Evolutionary conservation across 1,140 invertebrate species (phyloP).

Genomic region (Neodiprion lecontei): DNA sequence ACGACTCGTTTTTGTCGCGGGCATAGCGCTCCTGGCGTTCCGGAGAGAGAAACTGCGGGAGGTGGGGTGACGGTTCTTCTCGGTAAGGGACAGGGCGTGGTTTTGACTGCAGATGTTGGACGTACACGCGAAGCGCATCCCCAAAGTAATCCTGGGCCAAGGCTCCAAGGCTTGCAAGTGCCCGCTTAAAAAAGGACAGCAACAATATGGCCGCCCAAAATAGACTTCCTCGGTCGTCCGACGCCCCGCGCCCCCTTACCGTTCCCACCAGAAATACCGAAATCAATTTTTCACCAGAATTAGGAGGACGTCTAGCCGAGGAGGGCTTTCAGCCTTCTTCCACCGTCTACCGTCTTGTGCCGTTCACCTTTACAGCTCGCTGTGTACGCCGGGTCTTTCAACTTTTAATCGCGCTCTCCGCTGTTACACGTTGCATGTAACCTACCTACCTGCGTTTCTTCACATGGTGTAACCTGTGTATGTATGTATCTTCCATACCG

Average conservation of each 20-base stretch:
- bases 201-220: not conserved
- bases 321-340: not conserved
- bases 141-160: not conserved
- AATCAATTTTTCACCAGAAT: not conserved
- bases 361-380: not conserved
- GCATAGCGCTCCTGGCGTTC: not conserved
- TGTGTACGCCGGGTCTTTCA: not conserved
- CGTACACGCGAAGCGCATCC: conserved; percentile 22
- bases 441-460: no score
- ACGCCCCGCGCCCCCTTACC: not conserved
- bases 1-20: not conserved
- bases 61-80: not conserved
- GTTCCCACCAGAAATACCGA: not conserved
- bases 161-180: no score
- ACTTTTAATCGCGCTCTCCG: not conserved
- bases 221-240: not conserved
- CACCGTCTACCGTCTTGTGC: not conserved
- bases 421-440: no score
- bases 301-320: not conserved
- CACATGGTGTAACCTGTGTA: no score
- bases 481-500: no score
- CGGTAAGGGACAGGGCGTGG: conserved; percentile 47
- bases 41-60: not conserved
- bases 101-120: conserved; percentile 49
- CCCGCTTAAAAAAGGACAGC: not conserved